Evolutionary conservation across 1,140 invertebrate genomes (phyloP).

Genomic region (Calephelis virginiensis): DNA sequence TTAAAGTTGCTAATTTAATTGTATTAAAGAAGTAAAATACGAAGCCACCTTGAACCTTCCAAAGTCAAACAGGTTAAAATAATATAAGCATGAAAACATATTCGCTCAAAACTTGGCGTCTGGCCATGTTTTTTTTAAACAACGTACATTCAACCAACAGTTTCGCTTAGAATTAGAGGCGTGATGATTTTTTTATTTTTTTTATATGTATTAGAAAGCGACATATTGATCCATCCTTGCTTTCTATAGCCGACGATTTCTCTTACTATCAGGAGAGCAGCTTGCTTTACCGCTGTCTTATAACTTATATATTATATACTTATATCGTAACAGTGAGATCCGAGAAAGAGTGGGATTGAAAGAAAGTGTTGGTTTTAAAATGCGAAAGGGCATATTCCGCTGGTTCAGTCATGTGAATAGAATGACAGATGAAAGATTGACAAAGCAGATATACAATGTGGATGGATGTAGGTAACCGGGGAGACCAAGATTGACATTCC

Average conservation of each 20-base stretch:
- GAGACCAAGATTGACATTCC: too few relatives aligned
- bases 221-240: background rate
- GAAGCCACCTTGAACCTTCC: conserved; percentile 3
- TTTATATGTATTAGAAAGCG: background rate
- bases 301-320: too few relatives aligned
- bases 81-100: conserved; percentile 1
- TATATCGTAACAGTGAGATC: too few relatives aligned
- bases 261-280: too few relatives aligned
- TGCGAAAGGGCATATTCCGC: too few relatives aligned
- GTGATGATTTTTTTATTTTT: background rate
- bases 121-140: background rate
- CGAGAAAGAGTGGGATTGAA: too few relatives aligned
- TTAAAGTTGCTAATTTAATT: background rate
- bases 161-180: background rate
- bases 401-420: too few relatives aligned
- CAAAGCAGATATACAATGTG: too few relatives aligned
- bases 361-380: too few relatives aligned
- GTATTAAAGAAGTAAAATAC: conserved; percentile 1
- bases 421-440: too few relatives aligned
- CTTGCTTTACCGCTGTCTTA: too few relatives aligned
- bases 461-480: too few relatives aligned
- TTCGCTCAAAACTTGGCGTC: background rate
- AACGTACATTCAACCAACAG: background rate
- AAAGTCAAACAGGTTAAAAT: conserved; percentile 14
- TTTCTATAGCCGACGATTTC: background rate